Base-by-base conservation (phyloP, 2,113 vertebrate genomes). In the Andinoacara biseriatus region DNA sequence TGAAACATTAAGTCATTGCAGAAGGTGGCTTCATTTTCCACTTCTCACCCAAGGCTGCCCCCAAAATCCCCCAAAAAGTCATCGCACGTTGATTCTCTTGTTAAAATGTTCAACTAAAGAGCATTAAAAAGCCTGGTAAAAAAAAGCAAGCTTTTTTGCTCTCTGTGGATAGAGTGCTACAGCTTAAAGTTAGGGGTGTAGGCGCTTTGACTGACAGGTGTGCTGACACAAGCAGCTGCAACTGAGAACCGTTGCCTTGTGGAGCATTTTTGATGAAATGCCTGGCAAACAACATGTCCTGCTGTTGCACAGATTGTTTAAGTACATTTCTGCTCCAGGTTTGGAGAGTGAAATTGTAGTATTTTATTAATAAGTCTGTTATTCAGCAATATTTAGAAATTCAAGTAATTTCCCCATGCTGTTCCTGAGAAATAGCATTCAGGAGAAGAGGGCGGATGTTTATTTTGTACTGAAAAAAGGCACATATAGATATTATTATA, bases 221-320 rank as follows among this genome's bases (percentile, higher is more conserved):
- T 52, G 65, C 65, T 72, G 65, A 52, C 65, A 52, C 17, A 10
- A 52, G 43, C 65, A 72, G 43, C 65, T 72, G 65, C 49, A 72
- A 43, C 17, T 43, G 20, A 72, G 29, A 52, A 17, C 65, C 46
- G 43, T 0, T 3, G 43, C 65, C 10, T 72, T 72, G 20, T 52
- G 24, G 43, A 24, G 24, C 65, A 72, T 52, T 72, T 72, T 52
- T 52, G 31, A 52, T 72, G 65, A 72, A 69, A 72, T 26, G 17
- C 24, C 65, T 52, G 24, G 20, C 65, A 52, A 52, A 52, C 40
- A 52, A 31, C 43, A 52, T 72, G 29, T 49, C 17, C 65, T 52
- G 65, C 65, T 52, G 17, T 26, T 69, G 10, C 31, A 69, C 24
- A 69, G 10, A 52, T 20, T 52, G 10, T 31, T 49, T 69, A 69